These are phyloP conservation scores for Drosophila lacicola DNA, from an alignment of 2,888 invertebrate genomes.

Conservation along the genomic window DNA sequence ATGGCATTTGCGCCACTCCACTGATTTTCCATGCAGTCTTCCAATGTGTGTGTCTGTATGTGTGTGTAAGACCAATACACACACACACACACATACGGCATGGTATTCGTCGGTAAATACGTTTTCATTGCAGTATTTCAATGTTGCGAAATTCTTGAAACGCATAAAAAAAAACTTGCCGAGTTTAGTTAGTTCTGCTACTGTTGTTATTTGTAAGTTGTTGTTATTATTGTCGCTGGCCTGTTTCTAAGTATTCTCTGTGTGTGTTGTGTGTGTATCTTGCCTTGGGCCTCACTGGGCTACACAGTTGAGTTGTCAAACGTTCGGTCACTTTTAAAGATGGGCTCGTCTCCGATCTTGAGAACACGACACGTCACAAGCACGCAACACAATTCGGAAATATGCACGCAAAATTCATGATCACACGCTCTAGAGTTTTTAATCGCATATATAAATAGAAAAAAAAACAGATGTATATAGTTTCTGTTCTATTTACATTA, in stretches of 20 bases:
- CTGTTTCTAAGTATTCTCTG: conserved; percentile 43
- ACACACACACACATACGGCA: conserved; percentile 15
- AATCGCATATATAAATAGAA: too few relatives aligned
- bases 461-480: too few relatives aligned
- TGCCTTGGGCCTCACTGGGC: conserved; percentile 64
- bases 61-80: conserved; percentile 46
- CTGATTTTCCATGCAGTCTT: conserved; percentile 59
- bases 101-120: conserved; percentile 51
- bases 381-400: neutral
- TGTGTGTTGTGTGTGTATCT: conserved; percentile 21
- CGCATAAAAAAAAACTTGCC: conserved; percentile 61
- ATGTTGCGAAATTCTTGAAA: conserved; percentile 77
- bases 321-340: conserved; percentile 49
- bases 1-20: conserved; percentile 65
- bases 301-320: conserved; percentile 75
- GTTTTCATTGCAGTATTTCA: conserved; percentile 72
- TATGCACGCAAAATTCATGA: neutral
- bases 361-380: conserved; percentile 9
- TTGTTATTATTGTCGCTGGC: conserved; percentile 48
- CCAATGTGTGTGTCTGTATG: conserved; percentile 28
- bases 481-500: too few relatives aligned
- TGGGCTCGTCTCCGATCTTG: conserved; percentile 9
- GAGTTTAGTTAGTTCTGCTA: conserved; percentile 69
- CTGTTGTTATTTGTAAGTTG: conserved; percentile 34
- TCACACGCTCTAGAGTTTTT: too few relatives aligned